These are phyloP conservation scores for Vandiemenella viatica DNA, from an alignment of 2,888 invertebrate genomes.

Conservation along the genomic window DNA sequence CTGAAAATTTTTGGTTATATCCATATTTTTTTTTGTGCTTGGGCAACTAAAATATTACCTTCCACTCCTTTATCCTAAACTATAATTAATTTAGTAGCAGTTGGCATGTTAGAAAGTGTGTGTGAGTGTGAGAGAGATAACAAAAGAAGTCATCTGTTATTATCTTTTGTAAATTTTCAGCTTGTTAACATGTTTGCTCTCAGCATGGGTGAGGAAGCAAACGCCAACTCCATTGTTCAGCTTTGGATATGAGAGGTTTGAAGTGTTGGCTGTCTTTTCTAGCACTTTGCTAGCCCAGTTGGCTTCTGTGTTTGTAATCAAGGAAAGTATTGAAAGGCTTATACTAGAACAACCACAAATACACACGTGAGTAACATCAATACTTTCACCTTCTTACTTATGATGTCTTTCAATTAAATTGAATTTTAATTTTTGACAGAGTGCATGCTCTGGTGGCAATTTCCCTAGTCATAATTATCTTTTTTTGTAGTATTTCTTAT, in stretches of 20 bases:
- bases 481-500: neutral
- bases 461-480: neutral
- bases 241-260: slow-evolving; percentile 16
- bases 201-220: slow-evolving; percentile 10
- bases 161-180: too few species aligned
- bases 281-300: slow-evolving; percentile 15
- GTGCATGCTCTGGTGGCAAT: too few species aligned
- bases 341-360: slow-evolving; percentile 15
- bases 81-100: too few species aligned
- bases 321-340: slow-evolving; percentile 15
- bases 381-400: neutral
- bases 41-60: too few species aligned
- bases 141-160: too few species aligned
- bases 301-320: slow-evolving; percentile 14
- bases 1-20: too few species aligned
- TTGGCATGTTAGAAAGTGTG: too few species aligned
- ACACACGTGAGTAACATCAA: slow-evolving; percentile 13
- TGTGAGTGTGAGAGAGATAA: too few species aligned
- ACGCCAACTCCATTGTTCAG: slow-evolving; percentile 7
- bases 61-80: too few species aligned
- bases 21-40: too few species aligned
- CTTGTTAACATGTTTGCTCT: slow-evolving; percentile 13
- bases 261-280: slow-evolving; percentile 16
- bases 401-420: neutral
- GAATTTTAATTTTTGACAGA: neutral